A percentile compares a stretch with the other conserved stretches of the same genome.
phyloP scores from a whole-genome alignment of 1,140 invertebrate genomes.

The Drosophila truncata region DNA sequence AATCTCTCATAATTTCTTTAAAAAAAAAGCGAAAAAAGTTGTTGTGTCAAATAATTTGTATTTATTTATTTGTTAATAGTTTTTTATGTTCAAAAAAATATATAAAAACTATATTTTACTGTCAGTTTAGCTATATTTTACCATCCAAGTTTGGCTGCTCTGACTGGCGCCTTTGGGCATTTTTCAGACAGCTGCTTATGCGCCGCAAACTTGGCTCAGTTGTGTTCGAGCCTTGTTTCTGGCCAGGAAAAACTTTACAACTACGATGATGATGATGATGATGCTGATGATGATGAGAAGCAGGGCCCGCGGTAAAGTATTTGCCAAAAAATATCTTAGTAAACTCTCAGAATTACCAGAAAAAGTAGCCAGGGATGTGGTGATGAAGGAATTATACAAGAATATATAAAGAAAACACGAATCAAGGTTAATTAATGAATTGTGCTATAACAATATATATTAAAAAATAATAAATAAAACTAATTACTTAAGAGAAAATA shows the following conservation, averaged over 20 bases:
- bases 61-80: no score
- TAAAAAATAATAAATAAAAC: no score
- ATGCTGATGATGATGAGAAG: conserved; percentile 12
- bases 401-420: not conserved
- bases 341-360: conserved; percentile 2
- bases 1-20: not conserved
- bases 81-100: not conserved
- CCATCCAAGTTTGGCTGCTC: not conserved
- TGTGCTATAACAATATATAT: not conserved
- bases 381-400: not conserved
- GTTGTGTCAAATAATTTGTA: not conserved
- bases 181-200: conserved; percentile 29
- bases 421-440: not conserved
- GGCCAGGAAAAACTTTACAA: conserved; percentile 33
- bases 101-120: not conserved
- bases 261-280: conserved; percentile 13
- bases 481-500: not conserved
- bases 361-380: not conserved
- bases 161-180: not conserved
- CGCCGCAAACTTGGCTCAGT: conserved; percentile 30
- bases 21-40: not conserved
- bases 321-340: conserved; percentile 37
- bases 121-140: not conserved
- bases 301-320: conserved; percentile 31
- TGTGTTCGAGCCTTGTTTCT: conserved; percentile 44